These are phyloP conservation scores for Mamestra configurata DNA, from an alignment of 1,140 invertebrate genomes.

Conservation along the genomic window DNA sequence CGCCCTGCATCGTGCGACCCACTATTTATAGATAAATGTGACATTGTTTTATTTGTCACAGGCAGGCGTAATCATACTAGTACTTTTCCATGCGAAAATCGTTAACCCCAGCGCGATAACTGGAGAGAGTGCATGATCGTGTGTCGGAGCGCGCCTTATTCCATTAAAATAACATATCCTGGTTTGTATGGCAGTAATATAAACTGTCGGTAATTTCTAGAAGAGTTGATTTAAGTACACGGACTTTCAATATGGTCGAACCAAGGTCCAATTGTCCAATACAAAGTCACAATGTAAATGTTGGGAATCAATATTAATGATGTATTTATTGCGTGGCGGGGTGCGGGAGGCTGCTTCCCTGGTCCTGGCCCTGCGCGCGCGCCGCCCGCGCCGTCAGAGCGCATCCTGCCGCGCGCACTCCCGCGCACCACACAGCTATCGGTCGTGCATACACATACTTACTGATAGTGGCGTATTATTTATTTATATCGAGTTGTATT, in stretches of 20 bases:
- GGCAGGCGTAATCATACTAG: conserved; percentile 64
- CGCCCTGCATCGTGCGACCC: conserved; percentile 64
- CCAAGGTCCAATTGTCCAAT: conserved; percentile 14
- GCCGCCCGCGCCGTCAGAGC: conserved; percentile 26
- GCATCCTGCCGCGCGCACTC: conserved; percentile 43
- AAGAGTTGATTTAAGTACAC: not conserved
- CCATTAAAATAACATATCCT: conserved; percentile 22
- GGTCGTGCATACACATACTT: conserved; percentile 44
- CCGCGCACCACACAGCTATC: conserved; percentile 43
- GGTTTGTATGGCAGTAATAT: conserved; percentile 8
- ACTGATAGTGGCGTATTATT: conserved; percentile 57
- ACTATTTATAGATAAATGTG: conserved; percentile 77
- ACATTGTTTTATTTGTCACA: conserved; percentile 77
- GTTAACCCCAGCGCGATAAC: conserved; percentile 79
- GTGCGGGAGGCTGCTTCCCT: conserved; percentile 32
- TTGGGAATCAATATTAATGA: conserved; percentile 27
- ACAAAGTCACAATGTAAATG: not conserved
- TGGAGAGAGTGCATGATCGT: conserved; percentile 67
- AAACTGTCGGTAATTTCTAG: conserved; percentile 4
- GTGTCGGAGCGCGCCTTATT: conserved; percentile 46
- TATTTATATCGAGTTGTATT: conserved; percentile 46
- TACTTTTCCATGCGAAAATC: conserved; percentile 82
- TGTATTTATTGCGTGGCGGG: conserved; percentile 35
- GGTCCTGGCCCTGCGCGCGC: conserved; percentile 25
- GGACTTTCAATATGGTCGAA: not conserved